Base-by-base conservation (phyloP, 2,797 vertebrate species). In the Phoebastria nigripes region DNA sequence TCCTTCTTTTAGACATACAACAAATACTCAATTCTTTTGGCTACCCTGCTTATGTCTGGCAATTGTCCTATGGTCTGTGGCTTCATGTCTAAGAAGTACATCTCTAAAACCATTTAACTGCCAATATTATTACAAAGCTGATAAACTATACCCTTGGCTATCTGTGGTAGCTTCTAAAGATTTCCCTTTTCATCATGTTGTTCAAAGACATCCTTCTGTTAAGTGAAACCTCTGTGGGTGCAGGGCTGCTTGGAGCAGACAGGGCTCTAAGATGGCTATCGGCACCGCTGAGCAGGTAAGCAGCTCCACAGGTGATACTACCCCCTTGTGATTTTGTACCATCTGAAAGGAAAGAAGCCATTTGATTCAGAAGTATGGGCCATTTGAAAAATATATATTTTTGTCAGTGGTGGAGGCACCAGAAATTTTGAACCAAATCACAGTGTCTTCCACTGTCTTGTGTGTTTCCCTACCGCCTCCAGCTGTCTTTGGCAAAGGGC, bases 231-330 rank as follows among this genome's bases (percentile, higher is more conserved):
- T 87, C 77, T 51, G 35, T 28, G 25, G 8, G 7, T 69, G 5
- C 28, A 41, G n/a, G 11, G 8, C 28, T 92, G 9, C 44, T 67
- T 1, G 1, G 39, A 77, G 14, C 24, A 89, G 21, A 24, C 7
- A 33, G 14, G 10, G 4, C 8, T 70, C 17, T 49, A 46, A n/a
- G 22, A 9, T 17, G 13, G 6, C 5, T 62, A 4, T 70, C 0
- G 0, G 10, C 33, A 33, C 9, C 66, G 63, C 33, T 79, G 51
- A 58, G 13, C 15, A 37, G 12, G 31, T 24, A n/a, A 78, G 59
- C 31, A 31, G 19, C 59, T 62, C 37, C 37, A 44, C 35, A 56
- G 18, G 22, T 76, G 13, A 19, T 46, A 20, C 7, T 28, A 17
- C 4, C 7, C 62, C 37, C 25, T 46, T 33, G 19, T n/a, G 55